Conservation (phyloP, 2,113 vertebrate genomes). For the Hystrix cristata region DNA sequence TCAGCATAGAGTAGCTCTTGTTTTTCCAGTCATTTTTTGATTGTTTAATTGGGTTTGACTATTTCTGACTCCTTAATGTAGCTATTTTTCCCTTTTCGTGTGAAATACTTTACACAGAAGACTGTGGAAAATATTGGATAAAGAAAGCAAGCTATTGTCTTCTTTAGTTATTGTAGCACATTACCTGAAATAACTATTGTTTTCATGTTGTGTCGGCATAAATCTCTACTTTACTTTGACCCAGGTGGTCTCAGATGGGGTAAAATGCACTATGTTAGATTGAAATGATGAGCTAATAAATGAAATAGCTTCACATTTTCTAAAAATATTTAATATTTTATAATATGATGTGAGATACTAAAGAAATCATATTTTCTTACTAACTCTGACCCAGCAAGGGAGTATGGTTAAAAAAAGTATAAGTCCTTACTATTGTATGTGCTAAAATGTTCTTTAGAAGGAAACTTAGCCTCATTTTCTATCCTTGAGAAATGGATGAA, state of each 20-base stretch:
- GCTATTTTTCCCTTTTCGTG: not conserved
- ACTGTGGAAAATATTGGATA: not conserved
- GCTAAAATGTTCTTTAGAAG: not conserved
- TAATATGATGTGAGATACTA: not conserved
- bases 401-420: not conserved
- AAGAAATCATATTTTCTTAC: not conserved
- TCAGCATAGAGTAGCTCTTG: not conserved
- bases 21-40: not conserved
- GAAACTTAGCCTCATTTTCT: not conserved
- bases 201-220: not conserved
- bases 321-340: not conserved
- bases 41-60: slow-evolving; percentile 26
- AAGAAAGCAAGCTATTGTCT: not conserved
- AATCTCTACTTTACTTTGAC: not conserved
- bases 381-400: not conserved
- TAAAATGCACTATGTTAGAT: not conserved
- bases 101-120: not conserved
- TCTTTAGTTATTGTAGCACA: not conserved
- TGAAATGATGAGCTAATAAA: not conserved
- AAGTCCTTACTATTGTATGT: not conserved
- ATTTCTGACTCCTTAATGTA: not conserved
- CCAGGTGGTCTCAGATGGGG: not conserved
- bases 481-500: not conserved
- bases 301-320: not conserved
- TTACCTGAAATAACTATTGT: not conserved